Evolutionary conservation across 2,797 vertebrate genomes (phyloP).

Genomic region (Amblyraja radiata): DNA sequence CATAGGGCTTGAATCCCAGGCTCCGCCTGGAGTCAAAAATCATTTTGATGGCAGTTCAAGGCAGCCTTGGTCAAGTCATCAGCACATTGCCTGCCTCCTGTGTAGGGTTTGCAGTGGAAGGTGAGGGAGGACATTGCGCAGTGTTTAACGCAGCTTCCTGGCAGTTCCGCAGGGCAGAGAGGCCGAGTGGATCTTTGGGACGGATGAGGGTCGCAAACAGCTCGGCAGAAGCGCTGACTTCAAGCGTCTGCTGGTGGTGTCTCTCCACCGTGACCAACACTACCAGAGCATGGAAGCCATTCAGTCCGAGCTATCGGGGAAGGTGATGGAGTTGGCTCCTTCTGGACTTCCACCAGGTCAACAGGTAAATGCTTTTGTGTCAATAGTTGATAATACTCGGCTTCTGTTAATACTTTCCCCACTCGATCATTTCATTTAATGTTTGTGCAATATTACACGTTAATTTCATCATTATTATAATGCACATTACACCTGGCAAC

Average conservation of each 20-base stretch:
- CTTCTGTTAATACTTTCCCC: too few relatives aligned
- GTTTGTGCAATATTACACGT: too few relatives aligned
- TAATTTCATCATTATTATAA: too few relatives aligned
- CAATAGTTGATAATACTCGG: background rate
- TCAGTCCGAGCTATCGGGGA: constrained; percentile 79
- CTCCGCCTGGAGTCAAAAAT: background rate
- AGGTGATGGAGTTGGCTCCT: constrained; percentile 89
- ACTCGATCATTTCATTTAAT: too few relatives aligned
- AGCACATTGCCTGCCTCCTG: background rate
- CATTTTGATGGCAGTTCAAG: background rate
- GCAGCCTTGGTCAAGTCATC: background rate
- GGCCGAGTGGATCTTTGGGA: constrained; percentile 89
- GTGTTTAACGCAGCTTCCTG: background rate
- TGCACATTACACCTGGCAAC: too few relatives aligned
- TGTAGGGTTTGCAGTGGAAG: background rate
- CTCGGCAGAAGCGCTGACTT: constrained; percentile 78
- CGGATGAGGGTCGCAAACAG: constrained; percentile 75
- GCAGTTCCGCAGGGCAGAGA: constrained; percentile 90
- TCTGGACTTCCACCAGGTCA: constrained; percentile 74
- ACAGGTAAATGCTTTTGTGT: constrained; percentile 64
- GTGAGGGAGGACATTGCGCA: background rate
- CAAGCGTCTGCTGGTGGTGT: constrained; percentile 71
- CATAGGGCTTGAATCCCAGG: background rate
- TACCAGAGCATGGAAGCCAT: constrained; percentile 83
- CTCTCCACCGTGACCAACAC: constrained; percentile 83